A percentile compares a stretch with the other conserved stretches of the same genome.
Evolutionary conservation across 2,113 vertebrate species (phyloP).

Genomic region (Otus sunia): DNA sequence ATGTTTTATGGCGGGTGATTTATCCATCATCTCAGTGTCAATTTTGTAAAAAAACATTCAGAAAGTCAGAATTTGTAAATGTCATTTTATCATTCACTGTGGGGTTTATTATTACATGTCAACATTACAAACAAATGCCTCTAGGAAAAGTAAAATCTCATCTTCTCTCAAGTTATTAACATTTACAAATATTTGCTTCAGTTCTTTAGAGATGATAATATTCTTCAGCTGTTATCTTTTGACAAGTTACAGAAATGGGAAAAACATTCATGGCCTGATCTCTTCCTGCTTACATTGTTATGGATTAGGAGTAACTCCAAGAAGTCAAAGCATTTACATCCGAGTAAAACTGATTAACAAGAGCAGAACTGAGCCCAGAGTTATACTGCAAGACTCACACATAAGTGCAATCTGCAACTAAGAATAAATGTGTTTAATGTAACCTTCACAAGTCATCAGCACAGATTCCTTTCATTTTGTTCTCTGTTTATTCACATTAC

Average conservation of each 20-base stretch:
- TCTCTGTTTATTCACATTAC: background rate
- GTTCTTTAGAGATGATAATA: background rate
- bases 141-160: constrained; percentile 17
- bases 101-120: background rate
- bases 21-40: background rate
- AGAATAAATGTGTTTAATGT: constrained; percentile 12
- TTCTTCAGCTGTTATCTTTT: constrained; percentile 11
- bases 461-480: background rate
- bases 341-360: background rate
- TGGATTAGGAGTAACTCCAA: background rate
- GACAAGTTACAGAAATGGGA: background rate
- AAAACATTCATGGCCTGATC: background rate
- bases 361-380: background rate
- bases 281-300: background rate
- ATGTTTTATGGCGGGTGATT: background rate
- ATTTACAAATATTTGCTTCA: constrained; percentile 48
- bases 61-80: constrained; percentile 1
- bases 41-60: background rate
- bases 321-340: background rate
- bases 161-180: constrained; percentile 30
- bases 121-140: constrained; percentile 17
- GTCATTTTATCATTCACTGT: constrained; percentile 12
- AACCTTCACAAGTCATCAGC: background rate
- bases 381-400: background rate
- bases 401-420: background rate